phyloP scores from a whole-genome alignment of 2,797 vertebrate genomes.

The Enteromius thamalakanensis region DNA sequence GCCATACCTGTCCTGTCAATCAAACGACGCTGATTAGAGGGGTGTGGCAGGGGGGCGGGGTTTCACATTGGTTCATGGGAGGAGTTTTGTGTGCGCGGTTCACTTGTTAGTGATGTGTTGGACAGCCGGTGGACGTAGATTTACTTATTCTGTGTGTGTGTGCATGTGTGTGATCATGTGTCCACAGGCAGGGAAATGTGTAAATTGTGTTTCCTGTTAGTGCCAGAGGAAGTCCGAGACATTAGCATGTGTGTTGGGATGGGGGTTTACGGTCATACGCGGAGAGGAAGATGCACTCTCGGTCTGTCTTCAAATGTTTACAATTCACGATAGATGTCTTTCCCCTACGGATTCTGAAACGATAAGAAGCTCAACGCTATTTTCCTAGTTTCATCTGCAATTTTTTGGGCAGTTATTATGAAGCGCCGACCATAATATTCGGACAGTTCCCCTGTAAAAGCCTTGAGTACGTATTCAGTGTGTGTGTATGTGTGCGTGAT shows the following conservation, averaged over 20 bases:
- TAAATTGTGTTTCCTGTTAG: constrained; percentile 50
- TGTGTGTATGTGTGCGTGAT: constrained; percentile 50
- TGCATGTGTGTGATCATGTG: constrained; percentile 51
- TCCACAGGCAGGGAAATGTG: constrained; percentile 37
- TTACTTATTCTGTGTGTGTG: constrained; percentile 54
- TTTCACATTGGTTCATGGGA: constrained; percentile 28
- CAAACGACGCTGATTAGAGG: constrained; percentile 40
- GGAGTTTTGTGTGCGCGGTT: constrained; percentile 17
- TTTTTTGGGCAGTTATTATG: constrained; percentile 22
- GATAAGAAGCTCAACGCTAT: constrained; percentile 30
- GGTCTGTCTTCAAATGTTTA: constrained; percentile 58
- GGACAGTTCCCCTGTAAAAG: constrained; percentile 45
- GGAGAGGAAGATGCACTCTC: constrained; percentile 31
- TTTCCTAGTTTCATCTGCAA: constrained; percentile 43
- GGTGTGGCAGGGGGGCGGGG: constrained; percentile 35
- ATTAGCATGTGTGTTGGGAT: constrained; percentile 14
- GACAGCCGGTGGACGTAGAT: constrained; percentile 49
- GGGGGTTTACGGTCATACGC: constrained; percentile 5
- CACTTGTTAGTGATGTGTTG: constrained; percentile 27
- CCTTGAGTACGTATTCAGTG: constrained; percentile 43
- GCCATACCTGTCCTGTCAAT: constrained; percentile 31
- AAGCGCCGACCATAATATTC: constrained; percentile 43
- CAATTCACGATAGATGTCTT: constrained; percentile 54
- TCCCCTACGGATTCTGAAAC: constrained; percentile 33
- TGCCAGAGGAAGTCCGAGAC: constrained; percentile 19